Evolutionary conservation across 2,888 invertebrate species (phyloP).

Genomic region (Philereme transversata): DNA sequence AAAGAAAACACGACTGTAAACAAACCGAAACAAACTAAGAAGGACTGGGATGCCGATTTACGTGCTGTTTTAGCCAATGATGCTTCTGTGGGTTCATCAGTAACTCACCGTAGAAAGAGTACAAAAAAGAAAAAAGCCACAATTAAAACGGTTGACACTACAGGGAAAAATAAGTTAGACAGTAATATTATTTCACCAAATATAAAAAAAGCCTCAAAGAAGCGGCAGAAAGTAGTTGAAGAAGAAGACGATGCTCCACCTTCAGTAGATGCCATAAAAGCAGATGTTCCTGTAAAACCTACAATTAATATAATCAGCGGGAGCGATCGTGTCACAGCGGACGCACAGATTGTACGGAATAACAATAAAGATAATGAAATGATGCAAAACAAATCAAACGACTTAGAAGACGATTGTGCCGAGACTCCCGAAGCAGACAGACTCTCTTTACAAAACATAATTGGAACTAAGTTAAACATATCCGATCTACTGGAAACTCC

Average conservation of each 20-base stretch:
- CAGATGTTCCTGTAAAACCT: slow-evolving; percentile 52
- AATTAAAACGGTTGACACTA: slow-evolving; percentile 28
- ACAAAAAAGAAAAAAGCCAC: slow-evolving; percentile 42
- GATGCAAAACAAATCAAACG: slow-evolving; percentile 48
- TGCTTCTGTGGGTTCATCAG: slow-evolving; percentile 33
- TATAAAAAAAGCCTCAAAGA: slow-evolving; percentile 43
- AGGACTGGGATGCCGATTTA: slow-evolving; percentile 73
- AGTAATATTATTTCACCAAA: slow-evolving; percentile 36
- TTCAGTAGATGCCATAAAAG: slow-evolving; percentile 9
- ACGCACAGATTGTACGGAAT: slow-evolving; percentile 11
- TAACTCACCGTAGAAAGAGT: slow-evolving; percentile 40
- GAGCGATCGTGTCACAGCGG: slow-evolving; percentile 32
- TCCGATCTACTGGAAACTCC: slow-evolving; percentile 84
- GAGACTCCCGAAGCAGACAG: slow-evolving; percentile 76
- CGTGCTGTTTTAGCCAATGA: slow-evolving; percentile 54
- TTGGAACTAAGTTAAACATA: slow-evolving; percentile 73
- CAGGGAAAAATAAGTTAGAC: slow-evolving; percentile 30
- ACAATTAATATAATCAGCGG: slow-evolving; percentile 61
- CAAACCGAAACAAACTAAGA: slow-evolving; percentile 43
- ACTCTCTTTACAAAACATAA: slow-evolving; percentile 68
- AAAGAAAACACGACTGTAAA: slow-evolving; percentile 43
- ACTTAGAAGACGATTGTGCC: slow-evolving; percentile 47
- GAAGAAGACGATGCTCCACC: slow-evolving; percentile 41
- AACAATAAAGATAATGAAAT: slow-evolving; percentile 43
- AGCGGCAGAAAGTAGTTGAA: slow-evolving; percentile 43